phyloP scores from a whole-genome alignment of 2,113 vertebrate genomes.

The Atractosteus spatula region DNA sequence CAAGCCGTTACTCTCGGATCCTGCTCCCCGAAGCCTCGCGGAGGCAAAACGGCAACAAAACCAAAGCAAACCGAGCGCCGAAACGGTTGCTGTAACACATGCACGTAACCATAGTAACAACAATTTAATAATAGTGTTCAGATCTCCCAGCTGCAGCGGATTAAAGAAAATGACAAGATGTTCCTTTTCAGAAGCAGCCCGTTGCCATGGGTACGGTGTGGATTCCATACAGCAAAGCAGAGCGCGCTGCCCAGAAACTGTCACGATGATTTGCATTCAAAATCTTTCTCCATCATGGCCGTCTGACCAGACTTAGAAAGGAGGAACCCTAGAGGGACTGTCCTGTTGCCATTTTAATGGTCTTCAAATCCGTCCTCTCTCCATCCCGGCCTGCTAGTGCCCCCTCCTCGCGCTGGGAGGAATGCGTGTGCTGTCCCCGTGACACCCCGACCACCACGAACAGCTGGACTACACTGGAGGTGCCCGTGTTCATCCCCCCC shows the following conservation, averaged over 20 bases:
- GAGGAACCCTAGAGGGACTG: conserved; percentile 49
- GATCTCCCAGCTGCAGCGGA: conserved; percentile 96
- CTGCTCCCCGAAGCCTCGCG: conserved; percentile 17
- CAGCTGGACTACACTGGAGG: no score
- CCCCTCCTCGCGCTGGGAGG: no score
- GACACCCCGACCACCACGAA: no score
- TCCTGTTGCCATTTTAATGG: conserved; percentile 40
- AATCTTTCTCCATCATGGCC: conserved; percentile 58
- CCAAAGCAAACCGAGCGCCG: conserved; percentile 58
- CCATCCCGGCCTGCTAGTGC: background rate
- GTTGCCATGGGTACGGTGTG: conserved; percentile 86
- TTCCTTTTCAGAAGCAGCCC: conserved; percentile 92
- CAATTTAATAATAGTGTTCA: conserved; percentile 96
- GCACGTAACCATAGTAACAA: conserved; percentile 92
- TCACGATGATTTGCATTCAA: conserved; percentile 73
- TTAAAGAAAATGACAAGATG: conserved; percentile 99
- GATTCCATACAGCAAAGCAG: conserved; percentile 60
- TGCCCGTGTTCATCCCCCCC: background rate
- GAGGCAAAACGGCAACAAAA: conserved; percentile 59
- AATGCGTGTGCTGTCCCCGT: no score
- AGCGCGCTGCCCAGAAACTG: conserved; percentile 70
- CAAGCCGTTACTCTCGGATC: background rate
- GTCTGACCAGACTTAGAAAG: conserved; percentile 42
- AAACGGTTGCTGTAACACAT: conserved; percentile 85
- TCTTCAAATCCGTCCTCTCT: conserved; percentile 38